A percentile compares a stretch with the other conserved stretches of the same genome.
Evolutionary conservation across 2,888 invertebrate genomes (phyloP).

Genomic region (Criorhina ranunculi): DNA sequence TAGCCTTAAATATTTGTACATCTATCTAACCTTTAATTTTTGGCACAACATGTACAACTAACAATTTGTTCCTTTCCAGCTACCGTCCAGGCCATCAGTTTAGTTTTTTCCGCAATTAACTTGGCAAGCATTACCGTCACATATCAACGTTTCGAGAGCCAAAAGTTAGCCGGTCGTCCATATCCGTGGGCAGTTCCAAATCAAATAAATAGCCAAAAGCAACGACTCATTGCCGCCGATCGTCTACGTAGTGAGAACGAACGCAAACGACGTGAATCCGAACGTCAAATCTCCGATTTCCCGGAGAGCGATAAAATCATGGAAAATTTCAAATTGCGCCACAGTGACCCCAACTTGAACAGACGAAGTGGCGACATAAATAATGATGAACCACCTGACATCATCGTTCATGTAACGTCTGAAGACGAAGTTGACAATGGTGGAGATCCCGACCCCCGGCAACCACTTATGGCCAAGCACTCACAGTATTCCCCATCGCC

Average conservation of each 20-base stretch:
- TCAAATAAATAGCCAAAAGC: slow-evolving; percentile 80
- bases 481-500: not conserved
- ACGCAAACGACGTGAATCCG: slow-evolving; percentile 79
- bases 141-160: slow-evolving; percentile 92
- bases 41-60: too few relatives aligned
- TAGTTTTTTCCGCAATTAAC: slow-evolving; percentile 88
- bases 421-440: slow-evolving; percentile 81
- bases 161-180: slow-evolving; percentile 89
- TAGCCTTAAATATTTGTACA: too few relatives aligned
- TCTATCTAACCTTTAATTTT: too few relatives aligned
- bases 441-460: slow-evolving; percentile 72
- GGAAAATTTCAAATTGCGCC: slow-evolving; percentile 80
- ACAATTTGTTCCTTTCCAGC: slow-evolving; percentile 85
- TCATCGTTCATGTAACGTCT: slow-evolving; percentile 75
- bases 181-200: slow-evolving; percentile 89
- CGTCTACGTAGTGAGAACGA: slow-evolving; percentile 79
- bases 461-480: slow-evolving; percentile 41
- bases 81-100: slow-evolving; percentile 88
- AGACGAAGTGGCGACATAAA: slow-evolving; percentile 20
- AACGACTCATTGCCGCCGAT: slow-evolving; percentile 79
- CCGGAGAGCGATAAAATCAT: slow-evolving; percentile 83
- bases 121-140: slow-evolving; percentile 89
- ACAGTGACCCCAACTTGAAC: slow-evolving; percentile 43
- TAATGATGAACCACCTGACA: slow-evolving; percentile 14
- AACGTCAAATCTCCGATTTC: slow-evolving; percentile 80